Evolutionary conservation across 1,140 invertebrate genomes (phyloP), one percentile per base, ranked within the genome.

Genomic region (Goniozus legneri): DNA sequence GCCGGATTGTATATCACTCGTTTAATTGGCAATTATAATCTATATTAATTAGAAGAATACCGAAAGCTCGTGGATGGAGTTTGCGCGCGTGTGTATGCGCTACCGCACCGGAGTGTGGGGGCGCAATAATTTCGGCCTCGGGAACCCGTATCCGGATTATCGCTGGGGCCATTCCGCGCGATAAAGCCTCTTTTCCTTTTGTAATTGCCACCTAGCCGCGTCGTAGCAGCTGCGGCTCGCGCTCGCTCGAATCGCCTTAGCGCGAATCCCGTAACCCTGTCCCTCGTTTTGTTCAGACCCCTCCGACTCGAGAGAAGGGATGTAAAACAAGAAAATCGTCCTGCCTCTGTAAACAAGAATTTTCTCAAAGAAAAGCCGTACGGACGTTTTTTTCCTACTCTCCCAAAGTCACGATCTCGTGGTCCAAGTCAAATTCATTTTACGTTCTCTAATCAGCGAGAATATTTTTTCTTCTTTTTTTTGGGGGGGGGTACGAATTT

Each of bases 21-120:
- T 47, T 58, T 73, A 69, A 71, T 71, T 71, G 67, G 62, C 62
- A 73, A 74, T 71, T 72, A 72, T 67, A 66, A 71, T 70, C 61
- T 58, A 61, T 65, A 71, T 74, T 74, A 73, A 73, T 74, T 71
- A 69, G 58, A 64, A 65, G 64, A 69, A 70, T 73, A 50, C 58
- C 44, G 49, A 65, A 71, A 69, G 55, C 52, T 52, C 54, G 62
- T 63, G 67, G 65, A 63, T 53, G 10, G 57, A 44, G 55, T 47
- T 52, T 40, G 44, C 32, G 44, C 43, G 46, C 33, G 22, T 35
- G 33, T 35, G 37, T 45, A 48, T 16, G 34, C 50, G 62, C n/a
- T n/a, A 54, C 50, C 62, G 54, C 67, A 69, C 66, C 64, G 57
- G 53, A 46, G 55, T 57, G 56, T 59, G 52, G 57, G 55, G 65